Conservation (phyloP, 2,888 invertebrate species). For the Limnephilus lunatus region DNA sequence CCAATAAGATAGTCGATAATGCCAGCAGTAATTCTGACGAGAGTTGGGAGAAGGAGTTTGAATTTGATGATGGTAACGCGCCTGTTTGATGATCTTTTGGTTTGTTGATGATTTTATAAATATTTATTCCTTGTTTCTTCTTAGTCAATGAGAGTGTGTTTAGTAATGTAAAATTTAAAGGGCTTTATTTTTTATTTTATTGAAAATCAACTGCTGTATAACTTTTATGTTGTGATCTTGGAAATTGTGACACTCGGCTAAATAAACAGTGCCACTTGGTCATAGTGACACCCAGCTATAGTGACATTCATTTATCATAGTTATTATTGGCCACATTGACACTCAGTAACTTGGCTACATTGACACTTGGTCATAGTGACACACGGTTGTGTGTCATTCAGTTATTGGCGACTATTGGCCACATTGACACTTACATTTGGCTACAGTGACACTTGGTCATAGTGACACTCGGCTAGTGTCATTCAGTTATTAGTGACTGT, state of each 20-base stretch:
- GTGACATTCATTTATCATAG: too few relatives aligned
- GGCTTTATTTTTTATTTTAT: not conserved
- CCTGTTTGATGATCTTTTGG: not conserved
- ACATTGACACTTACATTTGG: not conserved
- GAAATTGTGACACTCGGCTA: not conserved
- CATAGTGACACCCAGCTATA: too few relatives aligned
- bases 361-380: not conserved
- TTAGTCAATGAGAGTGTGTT: constrained; percentile 2
- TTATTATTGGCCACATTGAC: not conserved
- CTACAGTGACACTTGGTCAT: not conserved
- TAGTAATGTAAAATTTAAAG: not conserved
- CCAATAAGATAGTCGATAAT: constrained; percentile 70
- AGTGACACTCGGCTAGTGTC: not conserved
- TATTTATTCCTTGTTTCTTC: not conserved
- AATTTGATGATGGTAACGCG: constrained; percentile 69
- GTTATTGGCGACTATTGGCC: not conserved
- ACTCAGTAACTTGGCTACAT: not conserved
- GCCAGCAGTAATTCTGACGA: constrained; percentile 77
- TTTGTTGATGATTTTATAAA: constrained; percentile 2
- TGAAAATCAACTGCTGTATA: not conserved
- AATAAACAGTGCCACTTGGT: too few relatives aligned
- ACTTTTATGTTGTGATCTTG: not conserved
- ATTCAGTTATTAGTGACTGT: too few relatives aligned
- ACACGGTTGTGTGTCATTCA: not conserved
- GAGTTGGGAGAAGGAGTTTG: constrained; percentile 81